Base-by-base conservation (phyloP, 1,140 invertebrate genomes). In the Pogonomyrmex barbatus region DNA sequence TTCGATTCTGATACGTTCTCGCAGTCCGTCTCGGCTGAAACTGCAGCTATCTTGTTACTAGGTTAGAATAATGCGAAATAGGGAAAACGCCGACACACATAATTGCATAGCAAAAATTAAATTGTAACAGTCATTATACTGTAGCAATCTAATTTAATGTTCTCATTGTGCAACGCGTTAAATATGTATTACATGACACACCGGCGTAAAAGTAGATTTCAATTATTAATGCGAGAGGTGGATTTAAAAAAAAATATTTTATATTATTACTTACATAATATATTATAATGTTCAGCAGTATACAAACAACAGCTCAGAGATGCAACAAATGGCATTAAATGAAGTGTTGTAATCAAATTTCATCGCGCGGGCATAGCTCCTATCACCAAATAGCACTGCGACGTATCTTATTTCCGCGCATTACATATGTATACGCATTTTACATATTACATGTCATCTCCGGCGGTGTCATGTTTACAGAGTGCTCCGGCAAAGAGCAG, bases 371-470 rank as follows among this genome's bases (percentile, higher is more conserved):
- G 17, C 39, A 10, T 24, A 36, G n/a, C 5, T 33, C 30, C 54
- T 50, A 75, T 83, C 79, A 58, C 63, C 36, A 56, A 50, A 78
- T 50, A 77, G n/a, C 63, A 45, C 9, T 6, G 17, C 45, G 79
- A 83, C 54, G 33, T 83, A 75, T 75, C 79, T 83, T 60, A 83
- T 83, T 83, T 73, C 73, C 83, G 81, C 62, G 77, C 85, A 36
- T 67, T 85, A 88, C 86, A 86, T 87, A 88, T 88, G 87, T 86
- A 73, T 81, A 54, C 67, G 39, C 62, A 33, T 67, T 88, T 67
- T 75, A 81, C 76, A 47, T 85, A 65, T 78, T 76, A 56, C 77
- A 70, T 65, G 42, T 60, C 79, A 76, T 85, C 54, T 76, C 62
- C 76, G 79, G 54, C 39, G 68, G 79, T 83, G 79, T 83, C 68